Base-by-base conservation (phyloP, 2,797 vertebrate genomes). In the Coranthus polyacanthus region DNA sequence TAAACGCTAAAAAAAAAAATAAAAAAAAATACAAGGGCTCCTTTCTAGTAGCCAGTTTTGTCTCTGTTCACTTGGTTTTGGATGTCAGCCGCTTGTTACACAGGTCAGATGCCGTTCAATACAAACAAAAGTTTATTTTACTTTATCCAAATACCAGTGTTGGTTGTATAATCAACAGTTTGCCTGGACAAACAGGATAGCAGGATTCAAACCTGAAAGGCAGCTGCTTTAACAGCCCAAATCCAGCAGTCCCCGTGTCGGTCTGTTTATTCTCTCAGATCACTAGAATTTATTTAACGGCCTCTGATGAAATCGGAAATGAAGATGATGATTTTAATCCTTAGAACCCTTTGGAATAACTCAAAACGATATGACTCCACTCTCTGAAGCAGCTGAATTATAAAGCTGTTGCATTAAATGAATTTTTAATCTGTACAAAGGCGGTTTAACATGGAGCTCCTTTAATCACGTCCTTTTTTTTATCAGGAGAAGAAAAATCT, bases 391-490 rank as follows among this genome's bases (percentile, higher is more conserved):
- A 32, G 56, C 21, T 55, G 44, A 76, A 79, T 81, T 72, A 64
- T 73, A 73, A 73, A 62, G 18, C 58, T 47, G 37, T 42, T 45
- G 55, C 64, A 47, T 64, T 85, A 70, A 75, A 80, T 44, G 65
- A 60, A 74, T 72, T 68, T 78, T 72, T 77, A 65, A 84, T 82
- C 79, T 56, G 50, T 50, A 51, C 67, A 61, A 46, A 72, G 37
- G 16, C 13, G 0, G 60, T 75, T 59, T 66, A 57, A 79, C 56
- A 32, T 6, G 29, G 3, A 26, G 24, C 38, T 79, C 43, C 22
- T 34, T 82, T 75, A 57, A 68, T 82, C 59, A 50, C 13, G 12
- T 26, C 24, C 49, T 6, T 53, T 68, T 54, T 68, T 53, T 74
- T 43, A 63, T 72, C 46, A 51, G 38, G 16, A 53, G 54, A 66